Conservation (phyloP, 92 coral and sea anemone genomes). For the Phenganax subtilis region DNA sequence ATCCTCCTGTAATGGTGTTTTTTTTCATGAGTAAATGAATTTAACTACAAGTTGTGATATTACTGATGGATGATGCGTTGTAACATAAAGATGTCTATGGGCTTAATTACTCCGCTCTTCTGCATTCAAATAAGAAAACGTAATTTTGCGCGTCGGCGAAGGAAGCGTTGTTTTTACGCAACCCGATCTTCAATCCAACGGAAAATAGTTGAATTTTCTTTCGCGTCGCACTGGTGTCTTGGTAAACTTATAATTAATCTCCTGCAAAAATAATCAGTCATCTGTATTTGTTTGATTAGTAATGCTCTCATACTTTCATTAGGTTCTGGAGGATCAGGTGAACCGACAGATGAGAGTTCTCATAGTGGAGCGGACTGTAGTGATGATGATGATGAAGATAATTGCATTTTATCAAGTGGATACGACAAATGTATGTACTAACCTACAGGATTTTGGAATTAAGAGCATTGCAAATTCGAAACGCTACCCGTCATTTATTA, state of each 20-base stretch:
- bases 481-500: neutral
- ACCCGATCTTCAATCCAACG: too few species aligned
- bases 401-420: slow-evolving; percentile 42
- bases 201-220: too few species aligned
- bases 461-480: neutral
- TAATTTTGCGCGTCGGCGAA: too few species aligned
- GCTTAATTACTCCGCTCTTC: too few species aligned
- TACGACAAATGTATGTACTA: slow-evolving; percentile 9
- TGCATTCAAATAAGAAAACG: too few species aligned
- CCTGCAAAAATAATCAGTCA: too few species aligned
- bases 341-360: neutral
- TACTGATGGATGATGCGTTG: neutral
- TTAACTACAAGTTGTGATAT: neutral
- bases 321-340: slow-evolving; percentile 18
- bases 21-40: too few species aligned
- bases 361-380: slow-evolving; percentile 40
- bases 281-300: neutral
- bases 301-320: neutral
- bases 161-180: too few species aligned
- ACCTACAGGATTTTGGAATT: neutral
- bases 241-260: too few species aligned
- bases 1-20: too few species aligned
- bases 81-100: too few species aligned
- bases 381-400: slow-evolving; percentile 58
- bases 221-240: too few species aligned